Percentiles rank a stretch among this genome's conserved stretches.
Conservation (phyloP, 35 echinoderm and acorn worm species). For the Lytechinus pictus region DNA sequence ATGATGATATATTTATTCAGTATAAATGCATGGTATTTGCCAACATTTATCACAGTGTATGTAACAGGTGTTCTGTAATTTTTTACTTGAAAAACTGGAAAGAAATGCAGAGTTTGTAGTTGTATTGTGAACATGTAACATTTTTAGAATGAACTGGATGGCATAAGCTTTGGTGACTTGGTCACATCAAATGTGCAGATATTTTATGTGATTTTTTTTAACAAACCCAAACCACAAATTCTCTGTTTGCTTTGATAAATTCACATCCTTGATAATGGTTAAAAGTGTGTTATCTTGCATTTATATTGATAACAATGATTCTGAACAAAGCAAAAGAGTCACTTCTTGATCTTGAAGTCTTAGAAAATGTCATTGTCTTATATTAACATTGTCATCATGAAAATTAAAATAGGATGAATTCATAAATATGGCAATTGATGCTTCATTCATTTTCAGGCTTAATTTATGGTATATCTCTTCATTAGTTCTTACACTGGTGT, state of each 20-base stretch:
- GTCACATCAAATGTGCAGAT: background rate
- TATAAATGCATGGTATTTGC: background rate
- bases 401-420: background rate
- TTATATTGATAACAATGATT: background rate
- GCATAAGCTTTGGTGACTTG: background rate
- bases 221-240: background rate
- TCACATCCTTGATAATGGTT: background rate
- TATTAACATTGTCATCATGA: background rate
- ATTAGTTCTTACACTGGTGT: background rate
- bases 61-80: background rate
- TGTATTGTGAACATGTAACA: background rate
- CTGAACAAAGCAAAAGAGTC: background rate
- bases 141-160: background rate
- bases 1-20: constrained; percentile 20
- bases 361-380: background rate
- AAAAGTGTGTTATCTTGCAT: background rate
- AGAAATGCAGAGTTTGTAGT: background rate
- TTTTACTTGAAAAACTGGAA: background rate
- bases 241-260: background rate
- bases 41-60: background rate
- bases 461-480: background rate
- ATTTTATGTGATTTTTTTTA: background rate
- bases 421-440: background rate
- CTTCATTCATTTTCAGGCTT: background rate
- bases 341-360: background rate